Conservation (phyloP, 2,888 invertebrate genomes). For the Melanostoma scalare region DNA sequence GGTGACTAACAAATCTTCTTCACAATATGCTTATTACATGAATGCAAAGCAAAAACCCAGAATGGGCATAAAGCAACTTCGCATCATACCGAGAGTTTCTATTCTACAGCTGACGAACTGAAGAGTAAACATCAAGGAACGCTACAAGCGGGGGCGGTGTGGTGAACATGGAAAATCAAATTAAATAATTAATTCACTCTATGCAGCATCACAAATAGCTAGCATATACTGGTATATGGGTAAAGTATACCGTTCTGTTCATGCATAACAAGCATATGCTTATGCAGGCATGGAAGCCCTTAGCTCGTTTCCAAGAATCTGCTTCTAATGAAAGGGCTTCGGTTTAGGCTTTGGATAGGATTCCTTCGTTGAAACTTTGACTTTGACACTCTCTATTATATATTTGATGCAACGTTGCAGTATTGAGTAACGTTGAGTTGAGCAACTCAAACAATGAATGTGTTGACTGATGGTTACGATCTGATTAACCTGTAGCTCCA, state of each 20-base stretch:
- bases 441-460: constrained; percentile 25
- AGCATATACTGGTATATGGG: constrained; percentile 18
- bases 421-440: constrained; percentile 46
- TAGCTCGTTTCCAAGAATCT: not conserved
- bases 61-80: not conserved
- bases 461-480: constrained; percentile 12
- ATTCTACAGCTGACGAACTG: not conserved
- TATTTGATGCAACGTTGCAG: constrained; percentile 24
- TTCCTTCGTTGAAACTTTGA: constrained; percentile 36
- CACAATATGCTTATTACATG: constrained; percentile 50
- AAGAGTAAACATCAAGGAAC: constrained; percentile 46
- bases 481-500: constrained; percentile 47
- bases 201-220: constrained; percentile 53
- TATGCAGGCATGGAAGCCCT: not conserved
- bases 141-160: not conserved
- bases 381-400: constrained; percentile 16
- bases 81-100: not conserved
- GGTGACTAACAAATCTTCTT: constrained; percentile 62
- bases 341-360: constrained; percentile 43
- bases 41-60: constrained; percentile 32
- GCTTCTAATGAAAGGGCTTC: constrained; percentile 19
- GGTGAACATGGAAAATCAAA: constrained; percentile 64
- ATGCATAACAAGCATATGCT: constrained; percentile 8
- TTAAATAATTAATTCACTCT: constrained; percentile 70
- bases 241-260: constrained; percentile 6